These are phyloP conservation scores for Probaryconus sp. DNA, from an alignment of 1,140 invertebrate genomes.

Conservation along the genomic window DNA sequence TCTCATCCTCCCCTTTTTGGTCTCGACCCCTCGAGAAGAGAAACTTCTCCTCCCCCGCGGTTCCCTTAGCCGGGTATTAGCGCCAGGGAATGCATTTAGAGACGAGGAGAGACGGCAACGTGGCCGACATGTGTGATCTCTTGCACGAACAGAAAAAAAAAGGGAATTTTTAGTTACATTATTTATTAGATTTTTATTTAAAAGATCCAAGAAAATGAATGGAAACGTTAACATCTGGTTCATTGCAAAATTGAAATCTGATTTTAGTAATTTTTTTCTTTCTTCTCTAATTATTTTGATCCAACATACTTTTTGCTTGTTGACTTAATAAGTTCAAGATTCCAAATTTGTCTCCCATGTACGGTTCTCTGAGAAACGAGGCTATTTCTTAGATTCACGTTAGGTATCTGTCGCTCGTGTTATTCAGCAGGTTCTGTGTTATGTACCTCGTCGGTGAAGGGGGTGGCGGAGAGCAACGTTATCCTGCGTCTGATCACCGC, in stretches of 20 bases:
- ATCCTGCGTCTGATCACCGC: constrained; percentile 53
- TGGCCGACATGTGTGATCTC: constrained; percentile 74
- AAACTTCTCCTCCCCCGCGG: constrained; percentile 35
- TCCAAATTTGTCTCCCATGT: too few species aligned
- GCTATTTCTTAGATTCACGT: constrained; percentile 65
- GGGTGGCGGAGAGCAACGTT: constrained; percentile 16
- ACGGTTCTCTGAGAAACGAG: too few species aligned
- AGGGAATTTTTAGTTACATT: too few species aligned
- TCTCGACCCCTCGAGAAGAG: constrained; percentile 46
- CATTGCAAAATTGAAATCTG: too few species aligned
- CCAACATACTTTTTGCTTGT: too few species aligned
- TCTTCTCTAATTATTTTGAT: too few species aligned
- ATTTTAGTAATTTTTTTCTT: too few species aligned
- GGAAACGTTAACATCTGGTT: too few species aligned
- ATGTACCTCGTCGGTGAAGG: constrained; percentile 17
- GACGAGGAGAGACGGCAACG: constrained; percentile 73
- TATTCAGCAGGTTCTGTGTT: constrained; percentile 43
- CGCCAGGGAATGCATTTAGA: constrained; percentile 74
- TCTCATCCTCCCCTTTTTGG: constrained; percentile 45
- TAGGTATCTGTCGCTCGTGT: constrained; percentile 49
- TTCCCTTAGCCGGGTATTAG: constrained; percentile 65
- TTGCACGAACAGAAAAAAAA: too few species aligned
- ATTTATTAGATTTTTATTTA: too few species aligned
- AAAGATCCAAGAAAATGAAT: too few species aligned
- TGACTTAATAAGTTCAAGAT: too few species aligned